Evolutionary conservation across 2,113 vertebrate genomes (phyloP).

Genomic region (Limanda limanda): DNA sequence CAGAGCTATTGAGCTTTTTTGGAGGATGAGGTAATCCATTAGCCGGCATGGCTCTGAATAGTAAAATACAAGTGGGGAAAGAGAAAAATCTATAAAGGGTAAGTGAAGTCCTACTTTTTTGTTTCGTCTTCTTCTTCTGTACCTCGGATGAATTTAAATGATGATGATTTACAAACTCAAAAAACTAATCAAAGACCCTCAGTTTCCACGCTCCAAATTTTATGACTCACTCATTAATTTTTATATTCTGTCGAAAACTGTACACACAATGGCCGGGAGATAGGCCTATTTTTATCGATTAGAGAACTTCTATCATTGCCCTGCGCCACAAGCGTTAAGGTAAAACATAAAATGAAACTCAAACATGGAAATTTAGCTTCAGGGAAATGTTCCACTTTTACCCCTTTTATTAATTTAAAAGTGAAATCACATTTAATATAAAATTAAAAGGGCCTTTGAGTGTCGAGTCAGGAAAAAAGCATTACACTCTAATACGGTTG

Average conservation of each 20-base stretch:
- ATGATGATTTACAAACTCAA: slow-evolving; percentile 45
- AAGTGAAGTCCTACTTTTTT: slow-evolving; percentile 56
- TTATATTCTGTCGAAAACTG: slow-evolving; percentile 50
- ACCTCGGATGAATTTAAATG: slow-evolving; percentile 34
- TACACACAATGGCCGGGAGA: slow-evolving; percentile 47
- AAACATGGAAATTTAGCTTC: slow-evolving; percentile 52
- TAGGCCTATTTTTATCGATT: slow-evolving; percentile 48
- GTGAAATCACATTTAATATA: slow-evolving; percentile 50
- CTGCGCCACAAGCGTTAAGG: slow-evolving; percentile 41
- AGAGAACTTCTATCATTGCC: slow-evolving; percentile 46
- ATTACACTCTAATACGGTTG: slow-evolving; percentile 4
- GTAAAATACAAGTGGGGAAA: slow-evolving; percentile 48
- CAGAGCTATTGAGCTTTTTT: slow-evolving; percentile 70
- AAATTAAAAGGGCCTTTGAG: slow-evolving; percentile 23
- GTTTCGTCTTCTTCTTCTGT: slow-evolving; percentile 39
- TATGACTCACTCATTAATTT: slow-evolving; percentile 67
- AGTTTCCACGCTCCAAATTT: slow-evolving; percentile 10
- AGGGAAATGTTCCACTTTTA: slow-evolving; percentile 51
- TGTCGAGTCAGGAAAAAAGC: slow-evolving; percentile 1
- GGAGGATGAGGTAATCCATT: slow-evolving; percentile 80
- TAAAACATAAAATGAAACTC: slow-evolving; percentile 49
- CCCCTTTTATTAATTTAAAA: slow-evolving; percentile 41
- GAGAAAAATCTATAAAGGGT: slow-evolving; percentile 45
- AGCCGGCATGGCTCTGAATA: slow-evolving; percentile 73
- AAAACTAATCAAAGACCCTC: slow-evolving; percentile 10